These are phyloP conservation scores for Hydropsyche tenuis DNA, from an alignment of 1,140 invertebrate species.

Conservation along the genomic window DNA sequence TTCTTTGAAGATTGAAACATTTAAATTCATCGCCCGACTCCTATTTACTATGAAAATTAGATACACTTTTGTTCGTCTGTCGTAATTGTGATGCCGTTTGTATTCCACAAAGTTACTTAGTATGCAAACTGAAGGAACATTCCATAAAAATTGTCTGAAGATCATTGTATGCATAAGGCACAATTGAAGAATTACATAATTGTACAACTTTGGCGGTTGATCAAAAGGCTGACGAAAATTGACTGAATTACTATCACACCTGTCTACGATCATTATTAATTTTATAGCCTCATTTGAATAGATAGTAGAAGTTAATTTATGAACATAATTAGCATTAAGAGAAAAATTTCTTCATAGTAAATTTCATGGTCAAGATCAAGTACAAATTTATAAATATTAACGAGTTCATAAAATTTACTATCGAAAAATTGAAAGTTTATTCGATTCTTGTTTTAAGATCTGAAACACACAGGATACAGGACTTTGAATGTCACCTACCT, in stretches of 20 bases:
- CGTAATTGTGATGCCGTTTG: not conserved
- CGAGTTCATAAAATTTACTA: no score
- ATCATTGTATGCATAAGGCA: conserved; percentile 16
- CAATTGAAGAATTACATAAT: conserved; percentile 9
- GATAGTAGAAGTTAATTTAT: no score
- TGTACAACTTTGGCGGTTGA: not conserved
- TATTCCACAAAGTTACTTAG: not conserved
- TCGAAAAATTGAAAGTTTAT: no score
- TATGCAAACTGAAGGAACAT: not conserved
- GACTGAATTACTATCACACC: no score
- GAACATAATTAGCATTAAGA: no score
- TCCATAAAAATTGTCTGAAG: conserved; percentile 7
- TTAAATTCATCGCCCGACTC: not conserved
- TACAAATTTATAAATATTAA: no score
- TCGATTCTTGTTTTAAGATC: not conserved
- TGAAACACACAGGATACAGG: not conserved
- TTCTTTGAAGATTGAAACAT: not conserved
- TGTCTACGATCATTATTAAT: no score
- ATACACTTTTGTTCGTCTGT: not conserved
- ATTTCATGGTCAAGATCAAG: no score
- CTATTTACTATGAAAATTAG: conserved; percentile 19
- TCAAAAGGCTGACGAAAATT: conserved; percentile 2
- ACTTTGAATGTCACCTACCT: conserved; percentile 13
- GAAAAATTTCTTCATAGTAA: no score
- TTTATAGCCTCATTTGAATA: no score